Evolutionary conservation across 2,888 invertebrate species (phyloP).

Genomic region (Colletes collaris): DNA sequence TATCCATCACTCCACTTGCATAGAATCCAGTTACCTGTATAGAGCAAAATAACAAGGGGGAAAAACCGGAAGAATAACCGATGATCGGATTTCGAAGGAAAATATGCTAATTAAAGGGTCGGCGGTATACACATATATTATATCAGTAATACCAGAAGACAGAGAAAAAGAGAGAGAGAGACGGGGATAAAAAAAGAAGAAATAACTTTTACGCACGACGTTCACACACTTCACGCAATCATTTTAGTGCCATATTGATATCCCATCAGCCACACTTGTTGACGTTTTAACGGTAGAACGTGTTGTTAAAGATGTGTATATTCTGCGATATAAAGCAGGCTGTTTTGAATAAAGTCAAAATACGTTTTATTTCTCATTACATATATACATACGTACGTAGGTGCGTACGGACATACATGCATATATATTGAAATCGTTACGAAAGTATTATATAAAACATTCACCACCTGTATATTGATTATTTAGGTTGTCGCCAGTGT

Average conservation of each 20-base stretch:
- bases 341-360: constrained; percentile 67
- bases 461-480: constrained; percentile 53
- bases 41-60: constrained; percentile 26
- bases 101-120: background rate
- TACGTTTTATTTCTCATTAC: constrained; percentile 66
- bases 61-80: background rate
- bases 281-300: constrained; percentile 71
- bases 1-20: constrained; percentile 72
- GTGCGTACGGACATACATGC: constrained; percentile 12
- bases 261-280: constrained; percentile 70
- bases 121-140: background rate
- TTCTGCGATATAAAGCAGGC: constrained; percentile 64
- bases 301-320: constrained; percentile 73
- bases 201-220: constrained; percentile 55
- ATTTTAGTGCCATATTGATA: constrained; percentile 77
- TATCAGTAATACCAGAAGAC: constrained; percentile 7
- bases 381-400: constrained; percentile 12
- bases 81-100: constrained; percentile 2
- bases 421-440: constrained; percentile 53
- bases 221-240: constrained; percentile 66
- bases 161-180: background rate
- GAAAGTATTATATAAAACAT: constrained; percentile 48
- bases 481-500: constrained; percentile 57
- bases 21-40: constrained; percentile 63
- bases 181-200: background rate